phyloP scores from a whole-genome alignment of 2,797 vertebrate genomes.

The Crypturellus tataupa region DNA sequence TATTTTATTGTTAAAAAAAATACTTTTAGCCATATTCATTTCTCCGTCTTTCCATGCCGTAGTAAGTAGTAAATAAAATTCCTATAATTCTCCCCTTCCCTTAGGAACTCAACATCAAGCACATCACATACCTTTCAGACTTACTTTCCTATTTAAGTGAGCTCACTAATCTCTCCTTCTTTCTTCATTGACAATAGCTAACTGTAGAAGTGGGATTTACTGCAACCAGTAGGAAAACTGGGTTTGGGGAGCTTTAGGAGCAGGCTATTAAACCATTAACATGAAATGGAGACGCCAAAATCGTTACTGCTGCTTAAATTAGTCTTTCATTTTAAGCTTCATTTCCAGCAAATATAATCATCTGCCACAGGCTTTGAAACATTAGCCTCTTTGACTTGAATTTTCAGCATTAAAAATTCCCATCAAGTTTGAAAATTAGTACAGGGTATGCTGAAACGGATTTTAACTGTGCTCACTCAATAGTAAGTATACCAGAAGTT shows the following conservation, averaged over 20 bases:
- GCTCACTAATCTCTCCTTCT: not conserved
- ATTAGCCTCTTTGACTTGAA: not conserved
- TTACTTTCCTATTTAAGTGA: not conserved
- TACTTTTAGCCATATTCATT: not conserved
- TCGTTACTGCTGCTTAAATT: not conserved
- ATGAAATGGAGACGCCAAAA: not conserved
- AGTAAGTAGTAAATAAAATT: not conserved
- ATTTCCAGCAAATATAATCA: slow-evolving; percentile 24
- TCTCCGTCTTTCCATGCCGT: not conserved
- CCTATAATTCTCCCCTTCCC: not conserved
- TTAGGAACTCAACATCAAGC: not conserved
- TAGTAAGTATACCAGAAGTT: not conserved
- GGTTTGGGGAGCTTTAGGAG: not conserved
- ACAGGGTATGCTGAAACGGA: not conserved
- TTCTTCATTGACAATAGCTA: accelerated
- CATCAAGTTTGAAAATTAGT: not conserved
- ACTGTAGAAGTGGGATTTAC: not conserved
- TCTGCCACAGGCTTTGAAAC: not conserved
- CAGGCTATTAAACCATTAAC: not conserved
- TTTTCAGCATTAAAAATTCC: not conserved
- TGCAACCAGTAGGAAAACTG: not conserved
- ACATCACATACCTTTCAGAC: not conserved
- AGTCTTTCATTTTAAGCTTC: slow-evolving; percentile 11
- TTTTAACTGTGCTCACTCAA: not conserved
- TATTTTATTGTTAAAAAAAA: not conserved